Base-by-base conservation (phyloP, 2,113 vertebrate species). In the Malaclemys terrapin region DNA sequence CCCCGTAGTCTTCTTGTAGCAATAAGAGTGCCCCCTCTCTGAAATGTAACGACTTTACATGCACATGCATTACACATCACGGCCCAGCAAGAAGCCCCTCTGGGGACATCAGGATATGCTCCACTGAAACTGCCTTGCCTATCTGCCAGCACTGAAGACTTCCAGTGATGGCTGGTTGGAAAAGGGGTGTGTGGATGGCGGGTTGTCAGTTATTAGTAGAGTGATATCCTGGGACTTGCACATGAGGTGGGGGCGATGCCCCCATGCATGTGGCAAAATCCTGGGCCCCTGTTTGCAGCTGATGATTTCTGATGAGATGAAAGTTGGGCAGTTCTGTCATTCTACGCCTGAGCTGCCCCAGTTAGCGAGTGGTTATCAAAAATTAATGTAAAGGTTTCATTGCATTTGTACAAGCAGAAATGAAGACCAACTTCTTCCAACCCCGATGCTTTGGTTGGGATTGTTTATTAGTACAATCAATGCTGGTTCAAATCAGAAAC, bases 281-380 rank as follows among this genome's bases (percentile, higher is more conserved):
- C 38, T n/a, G 31, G 52, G 27, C 49, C 65, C 78, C 38, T 80
- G n/a, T 19, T 80, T 72, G 59, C 79, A 10, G 52, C 38, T 75
- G 59, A 52, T 80, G 25, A 56, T 31, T 84, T 38, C 0, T 13
- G 87, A 24, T 42, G 90, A 79, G 22, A 59, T 76, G 1, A 20
- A 89, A 8, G 4, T 72, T 82, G 25, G 84, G 79, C 84, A 1
- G 4, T 0, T 4, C 88, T 96, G 86, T 5, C 19, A 4, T 91
- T 87, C 50, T 1, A 0, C 89, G 88, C 93, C 80, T 42, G 84
- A 56, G 0, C 81, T 4, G 12, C 76, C 94, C 95, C 94, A 65
- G 16, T 94, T 89, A 96, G 88, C 85, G 54, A 95, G 84, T 79
- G 93, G 93, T 16, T 89, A 97, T 97, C 89, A 94, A 94, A 97